Base-by-base conservation (phyloP, 2,113 vertebrate species). In the Tinamus guttatus region DNA sequence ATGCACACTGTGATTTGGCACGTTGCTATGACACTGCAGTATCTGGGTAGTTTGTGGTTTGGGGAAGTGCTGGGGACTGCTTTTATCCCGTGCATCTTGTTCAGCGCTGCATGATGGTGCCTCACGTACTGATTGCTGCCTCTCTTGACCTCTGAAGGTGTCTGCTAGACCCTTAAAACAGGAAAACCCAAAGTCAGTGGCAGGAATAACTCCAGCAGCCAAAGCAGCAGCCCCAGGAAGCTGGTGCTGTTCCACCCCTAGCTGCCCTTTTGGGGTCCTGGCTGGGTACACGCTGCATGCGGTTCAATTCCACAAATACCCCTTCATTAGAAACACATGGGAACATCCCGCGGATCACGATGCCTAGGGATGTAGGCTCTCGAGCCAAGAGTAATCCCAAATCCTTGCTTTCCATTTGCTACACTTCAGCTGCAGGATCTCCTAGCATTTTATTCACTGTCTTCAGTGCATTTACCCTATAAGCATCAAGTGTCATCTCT, bases 271-370 rank as follows among this genome's bases (percentile, higher is more conserved):
- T 19, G 73, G 60, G 41, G 64, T 20, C 9, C 21, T 34, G 20
- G 0, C 85, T 21, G 62, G n/a, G 19, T 51, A 47, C 2, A 1
- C 21, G 25, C 68, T 80, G 64, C 36, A 0, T 0, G 3, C 5
- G 43, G 15, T 19, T 77, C 38, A 34, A 6, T 14, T 13, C 60
- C 71, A 4, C 62, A 28, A 34, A 3, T 0, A 0, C 4, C 0
- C 1, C 16, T 40, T 36, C 38, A 2, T 36, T 9, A 2, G 81
- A 22, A 28, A 7, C 0, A 0, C 0, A 0, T 0, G 8, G 74
- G 27, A 11, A 1, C 51, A 9, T 36, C 13, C 17, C 51, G 63
- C 60, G 32, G 78, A 27, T 38, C 4, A 0, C 2, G 49, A 1
- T 2, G 25, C 40, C 52, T 8, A 7, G 0, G 13, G 9, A 24